phyloP scores from a whole-genome alignment of 2,797 vertebrate genomes.

The Thamnophis elegans region DNA sequence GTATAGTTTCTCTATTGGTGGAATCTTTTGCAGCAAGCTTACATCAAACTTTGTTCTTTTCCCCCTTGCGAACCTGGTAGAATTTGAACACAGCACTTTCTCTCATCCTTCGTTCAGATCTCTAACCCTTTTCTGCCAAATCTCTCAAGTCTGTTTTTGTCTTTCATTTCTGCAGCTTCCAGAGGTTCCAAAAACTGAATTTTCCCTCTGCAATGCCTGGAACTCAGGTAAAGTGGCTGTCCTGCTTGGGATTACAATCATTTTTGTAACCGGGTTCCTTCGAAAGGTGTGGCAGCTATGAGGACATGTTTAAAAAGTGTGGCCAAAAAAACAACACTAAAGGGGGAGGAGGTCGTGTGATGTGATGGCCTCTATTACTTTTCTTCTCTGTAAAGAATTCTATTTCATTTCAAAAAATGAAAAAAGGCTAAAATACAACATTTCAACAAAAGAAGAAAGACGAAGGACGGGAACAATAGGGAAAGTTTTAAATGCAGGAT shows the following conservation, averaged over 20 bases:
- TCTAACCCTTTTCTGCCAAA: background rate
- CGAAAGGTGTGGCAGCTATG: background rate
- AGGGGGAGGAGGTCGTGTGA: background rate
- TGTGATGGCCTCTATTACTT: background rate
- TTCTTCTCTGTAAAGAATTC: background rate
- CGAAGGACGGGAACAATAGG: background rate
- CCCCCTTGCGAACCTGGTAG: background rate
- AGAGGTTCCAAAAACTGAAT: slow-evolving; percentile 81
- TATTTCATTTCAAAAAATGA: background rate
- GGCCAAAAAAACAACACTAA: background rate
- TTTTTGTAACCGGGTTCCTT: background rate
- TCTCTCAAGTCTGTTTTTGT: background rate
- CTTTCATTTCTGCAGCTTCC: slow-evolving; percentile 75
- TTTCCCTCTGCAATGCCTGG: slow-evolving; percentile 82
- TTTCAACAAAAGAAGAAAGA: background rate
- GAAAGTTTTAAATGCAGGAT: background rate
- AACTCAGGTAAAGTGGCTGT: slow-evolving; percentile 83
- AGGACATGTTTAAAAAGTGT: background rate
- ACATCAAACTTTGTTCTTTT: background rate
- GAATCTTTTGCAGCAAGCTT: background rate
- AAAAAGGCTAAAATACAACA: background rate
- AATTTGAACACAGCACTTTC: background rate
- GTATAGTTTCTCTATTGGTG: no score
- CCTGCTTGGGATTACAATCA: background rate
- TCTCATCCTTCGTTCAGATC: background rate